Evolutionary conservation across 2,888 invertebrate genomes (phyloP), one percentile per base, ranked within the genome.

Genomic region (Timandra comae): DNA sequence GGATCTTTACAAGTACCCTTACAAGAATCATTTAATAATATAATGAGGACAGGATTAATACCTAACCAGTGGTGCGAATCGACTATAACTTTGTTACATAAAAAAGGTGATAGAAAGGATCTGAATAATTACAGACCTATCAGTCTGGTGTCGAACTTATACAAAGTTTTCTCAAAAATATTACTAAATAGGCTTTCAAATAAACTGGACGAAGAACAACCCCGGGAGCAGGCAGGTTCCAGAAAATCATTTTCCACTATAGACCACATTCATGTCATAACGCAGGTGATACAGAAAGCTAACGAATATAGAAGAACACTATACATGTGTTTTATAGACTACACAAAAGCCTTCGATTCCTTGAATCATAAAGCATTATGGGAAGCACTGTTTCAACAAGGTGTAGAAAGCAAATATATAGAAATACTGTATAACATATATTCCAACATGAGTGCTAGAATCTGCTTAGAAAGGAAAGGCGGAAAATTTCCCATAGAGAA

Each of bases 31-130:
- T 52, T 47, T 20, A 51, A 51, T 7, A 38, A 51, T 28, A 48
- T 49, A 4, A 12, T 39, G 12, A 7, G 10, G 3, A 31, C 32
- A 0, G 32, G 43, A 38, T 29, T 1, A n/a, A 49, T 47, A 7
- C 49, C 51, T 3, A 9, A 31, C 7, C 43, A 50, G 3, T 55
- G 53, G 54, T 53, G 46, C 2, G 43, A 35, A 43, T 54, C 48
- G 7, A 46, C 40, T 16, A 55, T 52, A 39, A 12, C 43, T 35
- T 22, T 55, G 9, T 8, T 55, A 7, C 45, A 49, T 28, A 50
- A 52, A 25, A 53, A 49, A 35, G 46, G 48, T 12, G 41, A 49
- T 10, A 38, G 45, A 30, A 35, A 27, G 1, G 30, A 46, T 13
- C 47, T 47, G 16, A 10, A n/a, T 3, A 44, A 53, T 11, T 51